Evolutionary conservation across 2,888 invertebrate genomes (phyloP).

Genomic region (Hypena proboscidalis): DNA sequence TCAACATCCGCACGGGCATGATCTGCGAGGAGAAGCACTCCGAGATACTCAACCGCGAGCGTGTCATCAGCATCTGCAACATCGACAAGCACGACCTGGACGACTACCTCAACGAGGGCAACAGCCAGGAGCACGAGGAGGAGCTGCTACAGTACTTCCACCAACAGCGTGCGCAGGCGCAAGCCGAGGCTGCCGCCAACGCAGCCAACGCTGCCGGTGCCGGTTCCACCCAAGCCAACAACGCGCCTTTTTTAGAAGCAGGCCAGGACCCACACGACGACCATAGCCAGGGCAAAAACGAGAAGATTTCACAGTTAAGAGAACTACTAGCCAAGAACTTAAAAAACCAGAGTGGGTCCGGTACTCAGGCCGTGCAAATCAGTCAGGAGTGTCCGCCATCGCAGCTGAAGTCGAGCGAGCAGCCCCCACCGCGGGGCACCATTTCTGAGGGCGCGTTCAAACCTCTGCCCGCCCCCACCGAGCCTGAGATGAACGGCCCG

Average conservation of each 20-base stretch:
- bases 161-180: conserved; percentile 66
- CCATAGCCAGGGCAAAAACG: conserved; percentile 82
- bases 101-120: conserved; percentile 91
- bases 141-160: conserved; percentile 94
- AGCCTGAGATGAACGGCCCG: conserved; percentile 54
- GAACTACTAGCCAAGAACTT: conserved; percentile 89
- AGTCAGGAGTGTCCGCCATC: conserved; percentile 55
- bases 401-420: conserved; percentile 54
- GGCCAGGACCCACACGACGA: conserved; percentile 79
- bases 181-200: conserved; percentile 36
- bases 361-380: conserved; percentile 52
- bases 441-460: conserved; percentile 69
- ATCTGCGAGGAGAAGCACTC: conserved; percentile 81
- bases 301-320: conserved; percentile 90
- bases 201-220: no score
- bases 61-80: conserved; percentile 90
- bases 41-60: conserved; percentile 87
- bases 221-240: no score
- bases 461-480: conserved; percentile 51
- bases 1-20: conserved; percentile 72
- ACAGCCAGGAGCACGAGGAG: conserved; percentile 93
- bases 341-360: conserved; percentile 75
- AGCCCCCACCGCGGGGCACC: conserved; percentile 49
- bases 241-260: conserved; percentile 72
- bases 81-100: conserved; percentile 93